Evolutionary conservation across 1,140 invertebrate genomes (phyloP), one percentile per base, ranked within the genome.

Genomic region (Caligus rogercresseyi): DNA sequence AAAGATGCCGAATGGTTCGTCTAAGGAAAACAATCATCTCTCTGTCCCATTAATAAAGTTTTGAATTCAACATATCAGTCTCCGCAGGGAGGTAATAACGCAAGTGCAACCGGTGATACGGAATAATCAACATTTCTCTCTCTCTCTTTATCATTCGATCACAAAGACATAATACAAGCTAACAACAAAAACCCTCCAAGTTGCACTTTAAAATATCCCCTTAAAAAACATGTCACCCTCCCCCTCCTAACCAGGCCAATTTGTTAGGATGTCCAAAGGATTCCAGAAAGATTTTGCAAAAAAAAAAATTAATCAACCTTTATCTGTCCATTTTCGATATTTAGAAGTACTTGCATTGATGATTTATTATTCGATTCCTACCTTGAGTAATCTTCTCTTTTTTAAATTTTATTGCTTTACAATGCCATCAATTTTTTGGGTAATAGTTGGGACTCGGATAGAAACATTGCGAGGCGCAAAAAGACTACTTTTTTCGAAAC

Each of bases 1-100:
- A 54, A 54, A 54, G 53, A 54, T 16, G 53, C 53, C 4, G 53
- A 54, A 54, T 54, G 53, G 53, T 54, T 54, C 21, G 53, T 54
- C 4, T 54, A 16, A 54, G 21, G 21, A 54, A 54, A 16, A 11
- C n/a, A 23, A 19, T 16, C 53, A 4, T 54, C 4, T 7, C 21
- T 23, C 53, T 54, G 13, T 19, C 21, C 16, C 13, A 16, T 16
- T 54, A 54, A 54, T 7, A 54, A 54, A 54, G 21, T 11, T 23
- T 19, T 7, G 13, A 23, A 16, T n/a, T n/a, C 4, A 54, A 23
- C 53, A 54, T 54, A 54, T 54, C 53, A 54, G 53, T 23, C 53
- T 20, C 53, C 53, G 53, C 53, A 54, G 53, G 53, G 53, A 7
- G 53, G 21, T 14, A 23, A 54, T 14, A 54, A 54, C 53, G 7